phyloP scores from a whole-genome alignment of 30 jellyfish, hydroid and myxozoan genomes.

The Pelagia noctiluca region DNA sequence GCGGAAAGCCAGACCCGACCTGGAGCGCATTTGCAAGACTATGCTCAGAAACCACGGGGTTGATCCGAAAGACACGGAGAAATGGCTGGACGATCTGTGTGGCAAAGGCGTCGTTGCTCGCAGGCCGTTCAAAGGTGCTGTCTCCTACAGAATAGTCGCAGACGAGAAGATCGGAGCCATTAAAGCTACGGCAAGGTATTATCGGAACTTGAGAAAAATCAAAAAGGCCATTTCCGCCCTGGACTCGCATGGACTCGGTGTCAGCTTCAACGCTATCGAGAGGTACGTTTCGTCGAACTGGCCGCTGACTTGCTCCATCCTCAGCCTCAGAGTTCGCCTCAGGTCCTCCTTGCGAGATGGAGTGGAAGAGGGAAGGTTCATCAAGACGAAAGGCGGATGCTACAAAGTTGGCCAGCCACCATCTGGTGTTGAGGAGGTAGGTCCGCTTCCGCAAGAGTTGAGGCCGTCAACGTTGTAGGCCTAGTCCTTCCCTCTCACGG shows the following conservation, averaged over 20 bases:
- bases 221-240: conserved; percentile 57
- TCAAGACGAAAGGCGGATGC: conserved; percentile 55
- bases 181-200: conserved; percentile 54
- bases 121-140: conserved; percentile 83
- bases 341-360: conserved; percentile 80
- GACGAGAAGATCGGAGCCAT: conserved; percentile 68
- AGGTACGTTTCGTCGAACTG: conserved; percentile 66
- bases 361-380: conserved; percentile 63
- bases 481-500: not conserved
- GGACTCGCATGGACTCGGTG: conserved; percentile 75
- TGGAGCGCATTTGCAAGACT: conserved; percentile 84
- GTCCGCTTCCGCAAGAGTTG: too few relatives aligned
- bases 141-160: conserved; percentile 78
- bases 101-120: conserved; percentile 76
- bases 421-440: conserved; percentile 58
- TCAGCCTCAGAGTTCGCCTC: conserved; percentile 68
- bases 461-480: conserved; percentile 23
- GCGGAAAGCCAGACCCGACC: conserved; percentile 88
- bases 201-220: conserved; percentile 61
- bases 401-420: conserved; percentile 69
- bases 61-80: conserved; percentile 77
- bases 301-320: conserved; percentile 70
- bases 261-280: conserved; percentile 69
- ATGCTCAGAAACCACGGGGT: conserved; percentile 83
- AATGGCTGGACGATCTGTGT: conserved; percentile 64